Base-by-base conservation (phyloP, 1,140 invertebrate genomes). In the Acromyrmex echinatior region DNA sequence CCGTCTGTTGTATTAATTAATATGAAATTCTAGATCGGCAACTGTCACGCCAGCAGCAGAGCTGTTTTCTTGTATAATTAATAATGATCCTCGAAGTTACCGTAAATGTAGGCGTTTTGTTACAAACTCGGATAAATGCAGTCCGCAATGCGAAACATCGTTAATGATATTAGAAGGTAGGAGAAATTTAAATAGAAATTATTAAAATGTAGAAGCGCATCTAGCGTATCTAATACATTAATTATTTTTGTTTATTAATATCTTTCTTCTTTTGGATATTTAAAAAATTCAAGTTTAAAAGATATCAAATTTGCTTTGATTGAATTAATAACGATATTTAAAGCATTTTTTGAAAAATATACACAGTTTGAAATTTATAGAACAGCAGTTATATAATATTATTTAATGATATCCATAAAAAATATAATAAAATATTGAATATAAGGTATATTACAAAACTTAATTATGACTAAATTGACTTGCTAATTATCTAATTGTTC, bases 1-100 rank as follows among this genome's bases (percentile, higher is more conserved):
- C 78, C 70, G 25, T 84, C 80, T 84, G 70, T 84, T 84, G 35
- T 84, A 84, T 84, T 84, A 84, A 84, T 84, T 84, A 84, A 84
- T 76, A 84, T 76, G 80, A 84, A 84, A 84, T 74, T 84, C 80
- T 76, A 84, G 56, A 84, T 84, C 70, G 28, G 56, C 80, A 84
- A 84, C 80, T 84, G 70, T 84, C 70, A 62, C 14, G 70, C 45
- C 39, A 39, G 18, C 68, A 76, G 70, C 18, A 35, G 39, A 35
- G 58, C 9, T 9, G 18, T 28, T 84, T 74, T 51, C 70, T 84
- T 84, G 80, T 74, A 82, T 82, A 82, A 84, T 84, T 74, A 74
- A 74, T 74, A 76, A 74, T 84, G n/a, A 84, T 84, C 28, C 21
- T 31, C 80, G 70, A 31, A 84, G 70, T 39, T 49, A 39, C 18